A percentile compares a stretch with the other conserved stretches of the same genome.
These are phyloP conservation scores for Clanis bilineata DNA, from an alignment of 2,888 invertebrate species.

Conservation along the genomic window DNA sequence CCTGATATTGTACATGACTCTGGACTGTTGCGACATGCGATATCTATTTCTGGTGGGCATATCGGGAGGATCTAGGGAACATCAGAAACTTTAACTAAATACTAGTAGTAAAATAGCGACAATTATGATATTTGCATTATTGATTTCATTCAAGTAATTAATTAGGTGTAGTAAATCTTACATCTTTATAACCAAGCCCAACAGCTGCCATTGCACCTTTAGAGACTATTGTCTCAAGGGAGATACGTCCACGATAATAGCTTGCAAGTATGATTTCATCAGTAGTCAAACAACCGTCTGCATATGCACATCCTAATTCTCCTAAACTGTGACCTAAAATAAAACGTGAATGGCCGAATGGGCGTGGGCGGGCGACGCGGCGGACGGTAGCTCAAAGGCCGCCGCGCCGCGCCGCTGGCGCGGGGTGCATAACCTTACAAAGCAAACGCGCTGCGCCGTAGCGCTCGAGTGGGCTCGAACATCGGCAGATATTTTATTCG, in stretches of 20 bases:
- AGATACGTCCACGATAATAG: conserved; percentile 56
- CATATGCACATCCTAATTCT: conserved; percentile 93
- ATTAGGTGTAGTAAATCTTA: not conserved
- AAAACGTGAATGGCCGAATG: not conserved
- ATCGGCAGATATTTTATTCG: too few relatives aligned
- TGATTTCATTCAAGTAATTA: not conserved
- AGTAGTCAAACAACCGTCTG: conserved; percentile 90
- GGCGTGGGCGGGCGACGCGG: too few relatives aligned
- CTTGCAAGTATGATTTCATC: conserved; percentile 85
- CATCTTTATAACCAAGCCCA: conserved; percentile 19
- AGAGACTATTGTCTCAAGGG: conserved; percentile 78
- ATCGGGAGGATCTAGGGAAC: conserved; percentile 37
- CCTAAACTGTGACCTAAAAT: conserved; percentile 78
- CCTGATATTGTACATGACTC: conserved; percentile 90
- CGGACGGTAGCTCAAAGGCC: too few relatives aligned
- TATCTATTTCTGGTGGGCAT: conserved; percentile 83
- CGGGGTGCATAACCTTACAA: too few relatives aligned
- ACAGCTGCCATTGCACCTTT: conserved; percentile 18
- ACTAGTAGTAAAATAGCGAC: not conserved
- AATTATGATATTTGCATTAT: not conserved
- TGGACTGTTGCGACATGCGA: conserved; percentile 89
- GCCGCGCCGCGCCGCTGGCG: too few relatives aligned
- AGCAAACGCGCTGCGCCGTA: too few relatives aligned
- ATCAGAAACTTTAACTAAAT: conserved; percentile 18
- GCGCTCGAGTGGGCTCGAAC: too few relatives aligned